Evolutionary conservation across 2,888 invertebrate genomes (phyloP).

Genomic region (Gortyna flavago): DNA sequence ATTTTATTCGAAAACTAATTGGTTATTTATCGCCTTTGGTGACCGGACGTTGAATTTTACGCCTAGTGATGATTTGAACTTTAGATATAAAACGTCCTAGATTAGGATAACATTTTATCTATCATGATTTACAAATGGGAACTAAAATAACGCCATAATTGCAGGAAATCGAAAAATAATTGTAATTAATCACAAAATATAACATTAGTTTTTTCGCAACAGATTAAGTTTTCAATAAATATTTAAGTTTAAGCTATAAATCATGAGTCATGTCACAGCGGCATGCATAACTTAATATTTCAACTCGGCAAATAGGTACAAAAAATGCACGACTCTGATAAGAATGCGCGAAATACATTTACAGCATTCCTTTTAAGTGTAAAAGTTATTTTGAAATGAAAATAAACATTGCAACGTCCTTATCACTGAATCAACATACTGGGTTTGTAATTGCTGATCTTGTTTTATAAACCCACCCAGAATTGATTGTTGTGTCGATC

Average conservation of each 20-base stretch:
- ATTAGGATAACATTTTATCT: neutral
- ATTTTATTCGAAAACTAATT: no score
- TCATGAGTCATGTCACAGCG: slow-evolving; percentile 54
- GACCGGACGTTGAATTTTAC: neutral
- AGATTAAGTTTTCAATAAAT: slow-evolving; percentile 45
- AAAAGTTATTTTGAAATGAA: slow-evolving; percentile 48
- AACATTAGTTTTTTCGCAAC: slow-evolving; percentile 31
- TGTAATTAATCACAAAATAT: slow-evolving; percentile 21
- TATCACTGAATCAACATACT: slow-evolving; percentile 32
- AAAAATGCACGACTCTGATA: slow-evolving; percentile 62
- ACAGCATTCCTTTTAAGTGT: slow-evolving; percentile 42
- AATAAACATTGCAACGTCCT: slow-evolving; percentile 39
- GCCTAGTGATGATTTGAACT: no score
- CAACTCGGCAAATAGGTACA: slow-evolving; percentile 40
- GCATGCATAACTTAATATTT: slow-evolving; percentile 55
- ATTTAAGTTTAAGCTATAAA: slow-evolving; percentile 49
- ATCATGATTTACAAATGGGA: slow-evolving; percentile 38
- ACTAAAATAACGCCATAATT: slow-evolving; percentile 27
- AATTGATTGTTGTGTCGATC: neutral
- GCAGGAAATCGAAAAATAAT: slow-evolving; percentile 47
- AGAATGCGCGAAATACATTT: slow-evolving; percentile 52
- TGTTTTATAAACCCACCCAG: neutral
- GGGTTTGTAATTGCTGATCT: neutral
- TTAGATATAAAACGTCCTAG: neutral
- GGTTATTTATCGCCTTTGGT: no score